Percentiles rank a stretch among this genome's conserved stretches.
Evolutionary conservation across 2,113 vertebrate genomes (phyloP).

Genomic region (Galemys pyrenaicus): DNA sequence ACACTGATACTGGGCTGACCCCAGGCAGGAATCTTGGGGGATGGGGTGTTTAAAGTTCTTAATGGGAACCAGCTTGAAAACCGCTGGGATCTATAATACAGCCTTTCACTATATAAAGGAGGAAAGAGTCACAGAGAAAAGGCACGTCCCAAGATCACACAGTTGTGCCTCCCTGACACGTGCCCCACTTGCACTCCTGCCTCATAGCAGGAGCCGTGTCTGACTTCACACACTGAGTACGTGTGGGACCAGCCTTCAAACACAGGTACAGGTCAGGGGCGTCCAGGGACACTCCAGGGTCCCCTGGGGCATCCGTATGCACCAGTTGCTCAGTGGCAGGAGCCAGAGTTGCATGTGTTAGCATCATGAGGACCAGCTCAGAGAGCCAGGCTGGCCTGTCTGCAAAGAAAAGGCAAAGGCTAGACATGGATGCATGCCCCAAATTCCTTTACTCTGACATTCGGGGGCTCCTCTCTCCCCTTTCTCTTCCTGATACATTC

Average conservation of each 20-base stretch:
- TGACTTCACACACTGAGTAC: background rate
- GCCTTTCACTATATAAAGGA: background rate
- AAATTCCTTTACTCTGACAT: background rate
- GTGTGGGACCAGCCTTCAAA: background rate
- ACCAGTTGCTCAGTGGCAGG: background rate
- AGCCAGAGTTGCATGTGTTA: background rate
- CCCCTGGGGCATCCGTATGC: background rate
- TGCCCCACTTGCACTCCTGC: rapidly evolving
- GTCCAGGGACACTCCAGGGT: background rate
- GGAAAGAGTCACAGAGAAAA: background rate
- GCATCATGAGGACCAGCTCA: background rate
- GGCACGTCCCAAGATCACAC: background rate
- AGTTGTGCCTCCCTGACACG: too few species aligned
- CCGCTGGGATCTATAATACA: background rate
- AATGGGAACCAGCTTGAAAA: background rate
- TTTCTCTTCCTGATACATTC: slow-evolving; percentile 1
- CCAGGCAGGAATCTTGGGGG: background rate
- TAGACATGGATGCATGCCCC: background rate
- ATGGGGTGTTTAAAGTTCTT: background rate
- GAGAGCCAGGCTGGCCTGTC: background rate
- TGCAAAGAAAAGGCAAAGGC: background rate
- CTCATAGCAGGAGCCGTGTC: background rate
- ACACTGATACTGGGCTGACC: background rate
- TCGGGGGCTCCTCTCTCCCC: background rate
- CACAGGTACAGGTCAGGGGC: background rate